Evolutionary conservation across 2,888 invertebrate species (phyloP).

Genomic region (Antheraea assamensis): DNA sequence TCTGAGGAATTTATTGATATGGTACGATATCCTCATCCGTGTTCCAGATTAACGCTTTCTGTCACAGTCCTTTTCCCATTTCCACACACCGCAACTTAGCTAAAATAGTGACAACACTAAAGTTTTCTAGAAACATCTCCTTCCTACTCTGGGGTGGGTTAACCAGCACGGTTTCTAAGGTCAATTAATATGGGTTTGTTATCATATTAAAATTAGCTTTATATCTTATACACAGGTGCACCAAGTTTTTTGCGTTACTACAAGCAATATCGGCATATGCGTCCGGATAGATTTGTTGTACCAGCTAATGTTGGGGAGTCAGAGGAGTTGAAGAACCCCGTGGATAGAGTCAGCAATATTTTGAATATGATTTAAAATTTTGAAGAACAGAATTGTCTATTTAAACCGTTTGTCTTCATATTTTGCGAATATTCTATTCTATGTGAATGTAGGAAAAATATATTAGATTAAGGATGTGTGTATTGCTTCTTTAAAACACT

Average conservation of each 20-base stretch:
- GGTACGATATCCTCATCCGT: too few relatives aligned
- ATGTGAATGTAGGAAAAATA: too few relatives aligned
- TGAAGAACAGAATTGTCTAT: not conserved
- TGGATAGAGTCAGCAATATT: constrained; percentile 46
- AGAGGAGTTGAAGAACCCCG: constrained; percentile 35
- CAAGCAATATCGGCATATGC: constrained; percentile 36
- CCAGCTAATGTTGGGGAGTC: constrained; percentile 23
- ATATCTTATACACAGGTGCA: constrained; percentile 29
- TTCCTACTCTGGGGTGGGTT: too few relatives aligned
- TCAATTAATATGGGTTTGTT: not conserved
- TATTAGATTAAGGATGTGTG: too few relatives aligned
- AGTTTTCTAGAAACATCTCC: too few relatives aligned
- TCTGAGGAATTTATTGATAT: too few relatives aligned
- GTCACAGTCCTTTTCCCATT: too few relatives aligned
- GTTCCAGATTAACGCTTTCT: too few relatives aligned
- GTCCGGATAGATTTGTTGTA: constrained; percentile 42
- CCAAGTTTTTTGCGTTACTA: constrained; percentile 48
- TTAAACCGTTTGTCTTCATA: not conserved
- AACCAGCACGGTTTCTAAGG: too few relatives aligned
- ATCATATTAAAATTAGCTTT: not conserved
- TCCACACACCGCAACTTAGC: too few relatives aligned
- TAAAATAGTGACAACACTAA: too few relatives aligned
- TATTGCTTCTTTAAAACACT: too few relatives aligned
- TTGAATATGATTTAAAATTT: constrained; percentile 40
- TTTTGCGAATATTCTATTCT: not conserved